Evolutionary conservation across 2,113 vertebrate species (phyloP), one percentile per base, ranked within the genome.

Genomic region (Eudorcas thomsonii): DNA sequence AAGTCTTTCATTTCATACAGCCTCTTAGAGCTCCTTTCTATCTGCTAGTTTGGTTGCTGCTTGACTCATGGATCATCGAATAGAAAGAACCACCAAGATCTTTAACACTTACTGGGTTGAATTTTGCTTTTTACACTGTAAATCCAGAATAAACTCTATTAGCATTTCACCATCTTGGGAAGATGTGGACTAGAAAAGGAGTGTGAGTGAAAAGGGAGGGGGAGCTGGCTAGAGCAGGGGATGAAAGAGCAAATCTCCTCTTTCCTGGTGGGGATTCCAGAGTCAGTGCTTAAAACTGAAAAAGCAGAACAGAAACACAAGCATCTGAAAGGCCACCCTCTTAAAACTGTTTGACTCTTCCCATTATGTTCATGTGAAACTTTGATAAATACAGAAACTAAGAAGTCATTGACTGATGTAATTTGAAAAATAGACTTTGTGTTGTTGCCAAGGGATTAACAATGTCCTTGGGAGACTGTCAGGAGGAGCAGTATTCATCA

Each of bases 121-220:
- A 57, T 74, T 85, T 84, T 92, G 17, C 6, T 84, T 71, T 71
- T 74, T 74, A 74, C 52, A 57, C 13, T 67, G 74, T 89, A 88
- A 94, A 90, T 54, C 43, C 59, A 9, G 82, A 64, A 55, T 48
- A 85, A 90, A 78, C 1, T 6, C 7, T 25, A 48, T 92, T 82
- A 82, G 67, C 33, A 39, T n/a, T 16, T 33, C 23, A 81, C 45
- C 74, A 43, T 25, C 14, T 23, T 15, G 26, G 57, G 15, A 60
- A 45, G 50, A 21, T 14, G 11, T 30, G 14, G 67, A 43, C 28
- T 14, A 45, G 45, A 83, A 55, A 55, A 60, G 54, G 13, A 39
- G 5, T 9, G n/a, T 33, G 14, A 33, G 2, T 19, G 25, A 43
- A 48, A 43, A 26, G 13, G 5, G 9, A 11, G 6, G 13, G 0